A percentile compares a stretch with the other conserved stretches of the same genome.
Evolutionary conservation across 2,888 invertebrate genomes (phyloP).

Genomic region (Scaptomyza cyrtandrae): DNA sequence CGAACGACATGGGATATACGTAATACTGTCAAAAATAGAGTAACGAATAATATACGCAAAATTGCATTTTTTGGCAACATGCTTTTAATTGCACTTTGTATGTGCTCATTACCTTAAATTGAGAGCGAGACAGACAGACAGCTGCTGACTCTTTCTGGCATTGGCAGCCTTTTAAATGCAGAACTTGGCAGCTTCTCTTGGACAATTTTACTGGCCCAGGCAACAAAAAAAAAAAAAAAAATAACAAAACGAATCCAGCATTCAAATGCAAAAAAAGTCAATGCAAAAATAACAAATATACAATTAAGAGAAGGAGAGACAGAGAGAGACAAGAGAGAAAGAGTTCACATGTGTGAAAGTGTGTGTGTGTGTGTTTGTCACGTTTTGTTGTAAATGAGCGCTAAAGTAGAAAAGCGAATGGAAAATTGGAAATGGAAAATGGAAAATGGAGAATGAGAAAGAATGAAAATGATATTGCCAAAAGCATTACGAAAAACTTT

Average conservation of each 20-base stretch:
- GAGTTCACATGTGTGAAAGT: slow-evolving; percentile 9
- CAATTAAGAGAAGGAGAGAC: slow-evolving; percentile 17
- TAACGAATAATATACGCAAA: slow-evolving; percentile 43
- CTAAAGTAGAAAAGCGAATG: slow-evolving; percentile 43
- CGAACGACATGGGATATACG: not conserved
- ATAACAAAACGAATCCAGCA: slow-evolving; percentile 14
- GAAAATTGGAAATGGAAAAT: slow-evolving; percentile 43
- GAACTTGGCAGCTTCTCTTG: slow-evolving; percentile 70
- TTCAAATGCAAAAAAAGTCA: slow-evolving; percentile 52
- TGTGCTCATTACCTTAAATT: slow-evolving; percentile 82
- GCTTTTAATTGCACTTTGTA: slow-evolving; percentile 81
- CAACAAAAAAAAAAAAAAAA: slow-evolving; percentile 20
- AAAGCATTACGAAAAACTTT: slow-evolving; percentile 64
- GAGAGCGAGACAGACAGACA: slow-evolving; percentile 31
- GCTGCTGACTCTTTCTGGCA: slow-evolving; percentile 35
- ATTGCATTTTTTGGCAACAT: slow-evolving; percentile 79
- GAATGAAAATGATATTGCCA: slow-evolving; percentile 62
- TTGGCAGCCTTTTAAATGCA: slow-evolving; percentile 69
- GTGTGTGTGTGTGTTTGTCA: slow-evolving; percentile 43
- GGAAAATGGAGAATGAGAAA: slow-evolving; percentile 33
- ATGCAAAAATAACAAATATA: slow-evolving; percentile 34
- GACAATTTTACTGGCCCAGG: slow-evolving; percentile 38
- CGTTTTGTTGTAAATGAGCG: slow-evolving; percentile 59
- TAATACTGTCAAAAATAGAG: not conserved
- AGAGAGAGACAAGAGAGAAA: not conserved